phyloP scores from a whole-genome alignment of 2,888 invertebrate species.

The Tanaodytes sp. region DNA sequence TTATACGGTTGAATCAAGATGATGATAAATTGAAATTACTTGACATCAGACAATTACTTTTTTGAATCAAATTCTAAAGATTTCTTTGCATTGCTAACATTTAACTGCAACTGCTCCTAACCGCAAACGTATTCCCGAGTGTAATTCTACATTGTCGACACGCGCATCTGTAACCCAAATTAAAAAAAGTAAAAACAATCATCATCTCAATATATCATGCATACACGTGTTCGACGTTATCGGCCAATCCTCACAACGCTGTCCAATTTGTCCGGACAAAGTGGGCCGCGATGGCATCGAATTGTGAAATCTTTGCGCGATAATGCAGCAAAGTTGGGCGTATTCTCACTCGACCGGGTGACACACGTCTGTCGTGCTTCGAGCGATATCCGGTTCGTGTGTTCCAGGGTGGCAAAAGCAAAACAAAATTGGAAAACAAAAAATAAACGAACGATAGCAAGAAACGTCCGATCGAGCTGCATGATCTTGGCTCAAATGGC shows the following conservation, averaged over 20 bases:
- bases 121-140: too few species aligned
- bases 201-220: too few species aligned
- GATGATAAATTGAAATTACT: too few species aligned
- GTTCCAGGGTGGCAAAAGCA: background rate
- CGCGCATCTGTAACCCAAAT: too few species aligned
- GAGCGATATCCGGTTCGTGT: slow-evolving; percentile 40
- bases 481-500: slow-evolving; percentile 32
- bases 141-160: too few species aligned
- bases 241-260: slow-evolving; percentile 29
- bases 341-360: slow-evolving; percentile 29
- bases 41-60: too few species aligned
- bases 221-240: slow-evolving; percentile 27
- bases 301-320: slow-evolving; percentile 30
- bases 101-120: too few species aligned
- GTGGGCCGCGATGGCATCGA: slow-evolving; percentile 14
- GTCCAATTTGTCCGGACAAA: slow-evolving; percentile 37
- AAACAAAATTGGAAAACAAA: too few species aligned
- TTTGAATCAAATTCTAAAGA: too few species aligned
- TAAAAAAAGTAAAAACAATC: too few species aligned
- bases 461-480: slow-evolving; percentile 19
- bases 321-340: slow-evolving; percentile 28
- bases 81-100: too few species aligned
- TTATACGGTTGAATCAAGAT: too few species aligned
- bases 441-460: slow-evolving; percentile 7
- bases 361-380: slow-evolving; percentile 24